A percentile compares a stretch with the other conserved stretches of the same genome.
These are phyloP conservation scores for Zaprionus capensis DNA, from an alignment of 1,140 invertebrate genomes.

Conservation along the genomic window DNA sequence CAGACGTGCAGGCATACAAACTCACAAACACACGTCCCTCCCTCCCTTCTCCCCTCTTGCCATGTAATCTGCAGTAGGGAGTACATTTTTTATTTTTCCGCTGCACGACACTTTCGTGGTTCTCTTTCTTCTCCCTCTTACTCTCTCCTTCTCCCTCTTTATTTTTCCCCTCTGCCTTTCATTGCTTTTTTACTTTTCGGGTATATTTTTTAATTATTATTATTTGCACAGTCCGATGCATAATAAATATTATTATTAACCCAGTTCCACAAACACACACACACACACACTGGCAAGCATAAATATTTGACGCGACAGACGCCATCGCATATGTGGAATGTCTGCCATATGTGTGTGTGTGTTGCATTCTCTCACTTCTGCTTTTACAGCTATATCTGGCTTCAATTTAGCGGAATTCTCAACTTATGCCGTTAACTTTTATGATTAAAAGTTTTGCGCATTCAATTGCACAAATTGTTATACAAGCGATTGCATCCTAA, in stretches of 20 bases:
- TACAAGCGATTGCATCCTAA: conserved; percentile 52
- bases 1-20: conserved; percentile 2
- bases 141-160: neutral
- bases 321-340: conserved; percentile 8
- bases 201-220: conserved; percentile 79
- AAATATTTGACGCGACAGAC: conserved; percentile 10
- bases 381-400: conserved; percentile 30
- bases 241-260: conserved; percentile 81
- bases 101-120: conserved; percentile 3
- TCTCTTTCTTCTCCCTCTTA: neutral
- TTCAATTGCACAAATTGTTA: conserved; percentile 50
- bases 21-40: neutral
- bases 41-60: neutral
- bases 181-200: conserved; percentile 30
- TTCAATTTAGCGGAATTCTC: conserved; percentile 61
- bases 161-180: neutral
- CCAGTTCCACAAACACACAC: conserved; percentile 54
- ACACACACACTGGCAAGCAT: conserved; percentile 12
- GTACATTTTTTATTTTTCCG: conserved; percentile 20
- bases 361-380: conserved; percentile 30
- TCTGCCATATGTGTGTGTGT: neutral
- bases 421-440: conserved; percentile 66
- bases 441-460: conserved; percentile 57
- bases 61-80: conserved; percentile 5
- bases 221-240: conserved; percentile 72